phyloP scores from a whole-genome alignment of 2,888 invertebrate genomes.

The Arrhopalites spinosus region DNA sequence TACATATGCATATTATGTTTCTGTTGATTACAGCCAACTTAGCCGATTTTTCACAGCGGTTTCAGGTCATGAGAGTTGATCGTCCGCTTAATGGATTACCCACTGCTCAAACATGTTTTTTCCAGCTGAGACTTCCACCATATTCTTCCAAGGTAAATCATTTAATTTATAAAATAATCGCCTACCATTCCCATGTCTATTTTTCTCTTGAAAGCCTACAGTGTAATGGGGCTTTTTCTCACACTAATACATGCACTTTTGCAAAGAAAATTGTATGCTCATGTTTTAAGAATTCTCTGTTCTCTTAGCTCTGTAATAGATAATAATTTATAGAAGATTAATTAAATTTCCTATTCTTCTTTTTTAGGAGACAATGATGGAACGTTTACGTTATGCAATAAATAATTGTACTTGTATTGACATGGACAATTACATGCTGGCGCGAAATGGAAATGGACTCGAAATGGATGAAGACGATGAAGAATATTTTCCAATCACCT shows the following conservation, averaged over 20 bases:
- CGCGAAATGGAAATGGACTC: conserved; percentile 64
- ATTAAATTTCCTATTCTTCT: background rate
- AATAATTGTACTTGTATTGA: conserved; percentile 71
- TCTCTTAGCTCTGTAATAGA: too few relatives aligned
- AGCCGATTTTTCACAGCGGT: conserved; percentile 69
- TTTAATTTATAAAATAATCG: background rate
- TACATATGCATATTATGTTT: too few relatives aligned
- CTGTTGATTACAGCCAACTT: too few relatives aligned
- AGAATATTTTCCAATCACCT: conserved; percentile 31
- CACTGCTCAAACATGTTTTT: conserved; percentile 60
- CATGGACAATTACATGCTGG: conserved; percentile 73
- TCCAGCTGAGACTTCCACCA: conserved; percentile 68
- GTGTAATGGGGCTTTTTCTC: too few relatives aligned
- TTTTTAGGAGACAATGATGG: conserved; percentile 65
- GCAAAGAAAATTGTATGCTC: too few relatives aligned
- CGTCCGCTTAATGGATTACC: conserved; percentile 63
- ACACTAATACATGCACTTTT: too few relatives aligned
- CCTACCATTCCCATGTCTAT: background rate
- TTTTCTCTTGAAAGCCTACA: background rate
- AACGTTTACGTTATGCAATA: conserved; percentile 69
- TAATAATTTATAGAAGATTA: too few relatives aligned
- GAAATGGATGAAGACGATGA: conserved; percentile 60
- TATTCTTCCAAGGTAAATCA: conserved; percentile 63
- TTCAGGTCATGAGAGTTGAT: conserved; percentile 68
- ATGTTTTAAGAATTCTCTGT: too few relatives aligned